Evolutionary conservation across 2,797 vertebrate species (phyloP).

Genomic region (Pipistrellus kuhlii): DNA sequence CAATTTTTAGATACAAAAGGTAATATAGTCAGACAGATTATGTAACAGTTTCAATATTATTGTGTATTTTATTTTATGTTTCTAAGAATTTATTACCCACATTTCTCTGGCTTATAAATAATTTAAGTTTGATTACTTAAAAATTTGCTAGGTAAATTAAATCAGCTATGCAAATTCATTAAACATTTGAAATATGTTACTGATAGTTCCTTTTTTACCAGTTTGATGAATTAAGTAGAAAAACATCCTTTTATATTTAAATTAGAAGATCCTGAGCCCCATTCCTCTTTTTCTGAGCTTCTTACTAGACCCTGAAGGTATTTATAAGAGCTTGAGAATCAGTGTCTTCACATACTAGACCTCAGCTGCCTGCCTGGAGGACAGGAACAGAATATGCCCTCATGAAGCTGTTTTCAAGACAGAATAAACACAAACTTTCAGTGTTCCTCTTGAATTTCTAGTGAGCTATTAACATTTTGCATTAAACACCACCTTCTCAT

Average conservation of each 20-base stretch:
- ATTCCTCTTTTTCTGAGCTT: not conserved
- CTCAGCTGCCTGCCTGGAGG: not conserved
- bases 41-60: constrained; percentile 2
- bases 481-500: not conserved
- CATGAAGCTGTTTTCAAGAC: not conserved
- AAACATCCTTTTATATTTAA: constrained; percentile 2
- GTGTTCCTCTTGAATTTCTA: not conserved
- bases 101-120: constrained; percentile 43
- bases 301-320: not conserved
- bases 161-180: constrained; percentile 44
- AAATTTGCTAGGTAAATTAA: constrained; percentile 52
- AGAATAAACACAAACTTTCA: not conserved
- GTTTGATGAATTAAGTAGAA: constrained; percentile 1
- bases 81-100: constrained; percentile 9
- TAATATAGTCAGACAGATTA: constrained; percentile 1
- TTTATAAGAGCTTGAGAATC: not conserved
- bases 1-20: constrained; percentile 27
- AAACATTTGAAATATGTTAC: constrained; percentile 50
- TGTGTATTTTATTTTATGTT: not conserved
- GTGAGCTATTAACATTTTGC: not conserved
- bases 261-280: not conserved
- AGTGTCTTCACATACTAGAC: not conserved
- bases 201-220: not conserved
- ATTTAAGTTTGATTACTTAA: constrained; percentile 62
- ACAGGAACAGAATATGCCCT: not conserved